Base-by-base conservation (phyloP, 2,113 vertebrate species). In the Ceyx melanurus region DNA sequence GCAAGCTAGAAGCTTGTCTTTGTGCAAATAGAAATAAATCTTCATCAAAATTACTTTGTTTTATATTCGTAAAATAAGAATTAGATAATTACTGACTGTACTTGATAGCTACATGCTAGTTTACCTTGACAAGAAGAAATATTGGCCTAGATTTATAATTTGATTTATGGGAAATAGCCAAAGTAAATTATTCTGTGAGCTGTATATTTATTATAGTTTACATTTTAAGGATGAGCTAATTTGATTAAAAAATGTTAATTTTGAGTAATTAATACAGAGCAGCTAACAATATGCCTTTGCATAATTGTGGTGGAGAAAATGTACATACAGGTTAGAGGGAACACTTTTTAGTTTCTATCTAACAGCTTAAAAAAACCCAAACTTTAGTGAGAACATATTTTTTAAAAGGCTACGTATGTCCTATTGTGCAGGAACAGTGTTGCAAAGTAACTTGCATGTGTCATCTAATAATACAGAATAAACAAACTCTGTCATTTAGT, bases 11-110 rank as follows among this genome's bases (percentile, higher is more conserved):
- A 98, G 98, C 97, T 96, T 97, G 97, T 97, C 98, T 98, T 98
- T 98, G 98, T 98, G 98, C 98, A 98, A 98, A 98, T 96, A 98
- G 96, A 98, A 98, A 97, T 97, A 98, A 98, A 97, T 98, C 97
- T 98, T 98, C 96, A 97, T 98, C 97, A 98, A 98, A 98, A 98
- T 98, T 98, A 98, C 97, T 98, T 98, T 98, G 97, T 98, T 98
- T 98, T 98, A 98, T 97, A 97, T 97, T 98, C 84, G 90, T 96
- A 97, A 98, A 97, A 97, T 97, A 97, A 98, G 96, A 98, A 98
- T 98, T 98, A 97, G 97, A 97, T 98, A 97, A 97, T 98, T 97
- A 97, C 97, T 94, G 95, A 94, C 95, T 97, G 82, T 91, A 96
- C 95, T 97, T 97, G 97, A 97, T 97, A 96, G 97, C 93, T 97